Conservation (phyloP, 1,140 invertebrate species). For the Calliphora vicina region DNA sequence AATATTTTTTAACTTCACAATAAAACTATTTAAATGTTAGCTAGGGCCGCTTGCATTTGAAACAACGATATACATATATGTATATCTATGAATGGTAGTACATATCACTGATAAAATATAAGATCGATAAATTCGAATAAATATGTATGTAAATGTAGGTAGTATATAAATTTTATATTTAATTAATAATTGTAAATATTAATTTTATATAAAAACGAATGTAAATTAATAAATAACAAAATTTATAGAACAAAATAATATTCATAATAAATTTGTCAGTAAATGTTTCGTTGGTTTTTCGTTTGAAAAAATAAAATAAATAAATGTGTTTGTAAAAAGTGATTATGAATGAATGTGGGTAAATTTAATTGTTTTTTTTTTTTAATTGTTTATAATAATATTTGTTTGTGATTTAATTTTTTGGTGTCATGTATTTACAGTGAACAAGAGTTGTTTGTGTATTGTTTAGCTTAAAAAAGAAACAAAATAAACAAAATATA, state of each 20-base stretch:
- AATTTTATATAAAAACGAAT: not conserved
- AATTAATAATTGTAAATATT: not conserved
- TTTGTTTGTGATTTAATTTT: not conserved
- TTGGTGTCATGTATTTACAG: slow-evolving; percentile 27
- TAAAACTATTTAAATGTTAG: too few species aligned
- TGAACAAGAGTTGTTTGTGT: not conserved
- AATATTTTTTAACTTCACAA: too few species aligned
- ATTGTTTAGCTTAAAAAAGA: not conserved
- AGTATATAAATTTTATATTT: too few species aligned
- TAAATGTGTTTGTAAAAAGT: not conserved
- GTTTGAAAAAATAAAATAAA: not conserved
- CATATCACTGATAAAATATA: not conserved
- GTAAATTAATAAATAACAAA: not conserved
- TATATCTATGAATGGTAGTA: too few species aligned
- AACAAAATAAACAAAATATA: not conserved
- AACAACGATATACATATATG: too few species aligned
- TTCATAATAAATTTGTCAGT: not conserved
- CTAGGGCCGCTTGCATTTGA: too few species aligned
- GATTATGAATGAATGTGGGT: not conserved
- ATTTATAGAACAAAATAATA: not conserved
- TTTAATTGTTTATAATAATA: not conserved
- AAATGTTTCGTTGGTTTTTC: not conserved
- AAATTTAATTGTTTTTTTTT: not conserved
- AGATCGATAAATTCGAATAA: not conserved
- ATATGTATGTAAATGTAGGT: not conserved